These are phyloP conservation scores for Butorides virescens DNA, from an alignment of 2,113 vertebrate species.

Conservation along the genomic window DNA sequence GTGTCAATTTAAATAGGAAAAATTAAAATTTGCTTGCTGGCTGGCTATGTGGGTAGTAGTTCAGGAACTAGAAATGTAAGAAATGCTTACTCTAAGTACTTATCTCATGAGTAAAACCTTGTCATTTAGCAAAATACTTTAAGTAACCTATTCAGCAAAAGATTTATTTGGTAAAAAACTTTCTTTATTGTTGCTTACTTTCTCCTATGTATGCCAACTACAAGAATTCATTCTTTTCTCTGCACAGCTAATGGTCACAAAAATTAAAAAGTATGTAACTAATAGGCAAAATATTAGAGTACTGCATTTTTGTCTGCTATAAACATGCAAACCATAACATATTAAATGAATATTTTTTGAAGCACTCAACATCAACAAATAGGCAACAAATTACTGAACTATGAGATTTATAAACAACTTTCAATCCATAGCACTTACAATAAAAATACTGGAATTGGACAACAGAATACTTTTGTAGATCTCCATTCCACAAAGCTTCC, in stretches of 20 bases:
- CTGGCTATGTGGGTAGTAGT: not conserved
- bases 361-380: not conserved
- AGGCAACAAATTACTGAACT: not conserved
- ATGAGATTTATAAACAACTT: not conserved
- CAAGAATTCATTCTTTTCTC: not conserved
- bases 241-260: not conserved
- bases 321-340: not conserved
- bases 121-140: not conserved
- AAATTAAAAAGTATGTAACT: not conserved
- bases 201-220: not conserved
- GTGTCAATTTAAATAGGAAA: not conserved
- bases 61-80: not conserved
- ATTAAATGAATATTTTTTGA: not conserved
- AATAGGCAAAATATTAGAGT: not conserved
- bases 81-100: not conserved
- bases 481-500: not conserved
- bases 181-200: not conserved
- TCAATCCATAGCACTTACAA: not conserved
- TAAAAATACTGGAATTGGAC: not conserved
- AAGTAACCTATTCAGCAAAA: not conserved
- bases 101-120: not conserved
- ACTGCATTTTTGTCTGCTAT: not conserved
- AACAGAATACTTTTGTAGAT: not conserved
- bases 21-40: not conserved
- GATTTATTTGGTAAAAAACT: not conserved